Conservation (phyloP, 2,888 invertebrate species). For the Acrobasis consociella region DNA sequence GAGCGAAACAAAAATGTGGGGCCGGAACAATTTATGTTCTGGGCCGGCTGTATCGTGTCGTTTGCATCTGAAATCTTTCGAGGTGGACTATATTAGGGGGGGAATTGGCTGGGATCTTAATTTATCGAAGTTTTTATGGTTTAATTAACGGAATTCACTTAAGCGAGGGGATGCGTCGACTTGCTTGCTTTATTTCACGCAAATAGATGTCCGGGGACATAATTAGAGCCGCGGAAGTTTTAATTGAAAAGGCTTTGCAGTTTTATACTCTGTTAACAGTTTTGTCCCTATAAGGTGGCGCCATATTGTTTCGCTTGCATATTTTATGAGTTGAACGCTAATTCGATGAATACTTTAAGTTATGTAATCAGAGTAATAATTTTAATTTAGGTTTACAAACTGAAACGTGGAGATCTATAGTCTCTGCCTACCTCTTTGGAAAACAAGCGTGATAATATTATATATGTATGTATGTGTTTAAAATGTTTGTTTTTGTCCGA, state of each 20-base stretch:
- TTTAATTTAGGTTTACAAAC: too few species aligned
- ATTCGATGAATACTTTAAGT: not conserved
- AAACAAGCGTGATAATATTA: too few species aligned
- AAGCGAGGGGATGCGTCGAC: conserved; percentile 55
- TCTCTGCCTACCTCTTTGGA: too few species aligned
- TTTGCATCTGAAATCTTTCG: conserved; percentile 81
- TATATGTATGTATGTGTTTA: too few species aligned
- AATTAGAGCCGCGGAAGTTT: conserved; percentile 79
- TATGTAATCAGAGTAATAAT: not conserved
- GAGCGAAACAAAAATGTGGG: conserved; percentile 70
- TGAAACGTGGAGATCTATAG: too few species aligned
- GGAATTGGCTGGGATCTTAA: conserved; percentile 82
- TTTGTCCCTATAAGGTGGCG: conserved; percentile 48
- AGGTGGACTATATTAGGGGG: conserved; percentile 76
- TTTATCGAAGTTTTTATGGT: conserved; percentile 84
- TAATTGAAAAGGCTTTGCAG: conserved; percentile 80
- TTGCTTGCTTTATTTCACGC: conserved; percentile 60
- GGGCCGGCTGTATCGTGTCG: conserved; percentile 70
- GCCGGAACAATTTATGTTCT: conserved; percentile 64
- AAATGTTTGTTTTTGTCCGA: too few species aligned
- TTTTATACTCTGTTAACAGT: conserved; percentile 75
- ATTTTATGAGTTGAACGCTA: not conserved
- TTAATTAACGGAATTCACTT: conserved; percentile 84
- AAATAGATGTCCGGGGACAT: conserved; percentile 73
- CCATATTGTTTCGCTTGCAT: conserved; percentile 16